Evolutionary conservation across 2,888 invertebrate genomes (phyloP), one percentile per base, ranked within the genome.

Genomic region (Muscina levida): DNA sequence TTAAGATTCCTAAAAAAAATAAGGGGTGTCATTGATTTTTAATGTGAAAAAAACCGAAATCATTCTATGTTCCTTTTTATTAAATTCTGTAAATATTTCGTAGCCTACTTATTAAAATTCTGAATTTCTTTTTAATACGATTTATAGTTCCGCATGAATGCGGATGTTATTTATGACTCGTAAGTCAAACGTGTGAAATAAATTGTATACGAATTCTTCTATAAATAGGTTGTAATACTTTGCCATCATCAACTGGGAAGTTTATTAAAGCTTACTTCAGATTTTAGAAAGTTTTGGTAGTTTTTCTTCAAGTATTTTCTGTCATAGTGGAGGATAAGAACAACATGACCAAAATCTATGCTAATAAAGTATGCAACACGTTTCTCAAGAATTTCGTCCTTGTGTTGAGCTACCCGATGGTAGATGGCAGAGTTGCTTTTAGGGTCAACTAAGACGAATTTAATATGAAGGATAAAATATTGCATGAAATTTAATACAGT

Each of bases 341-440:
- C 8, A 67, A 67, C 44, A 10, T 15, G 8, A 31, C 22, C 1
- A 4, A 53, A 62, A 44, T n/a, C 44, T 51, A 72, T 48, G 17
- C 26, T 44, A 8, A 66, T 67, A 67, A 72, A 77, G 59, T 51
- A 77, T 77, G 72, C 77, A 77, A 72, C 77, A 72, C 71, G 59
- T 77, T 51, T 10, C 8, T 42, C 15, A 4, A 66, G n/a, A 53
- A 13, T 62, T 62, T 62, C 19, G 62, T n/a, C 62, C 4, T 44
- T 42, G 46, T 15, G 15, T 4, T n/a, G 46, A n/a, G n/a, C 46
- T 11, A 46, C 11, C 15, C 15, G 48, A 46, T 8, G 48, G 48
- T 3, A 8, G 48, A 10, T 19, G 17, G 46, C 8, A 46, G 10
- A 17, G 46, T 46, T 19, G 22, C 4, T 2, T 48, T 46, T 10